Evolutionary conservation across 1,140 invertebrate genomes (phyloP), one percentile per base, ranked within the genome.

Genomic region (Leguminivora glycinivorella): DNA sequence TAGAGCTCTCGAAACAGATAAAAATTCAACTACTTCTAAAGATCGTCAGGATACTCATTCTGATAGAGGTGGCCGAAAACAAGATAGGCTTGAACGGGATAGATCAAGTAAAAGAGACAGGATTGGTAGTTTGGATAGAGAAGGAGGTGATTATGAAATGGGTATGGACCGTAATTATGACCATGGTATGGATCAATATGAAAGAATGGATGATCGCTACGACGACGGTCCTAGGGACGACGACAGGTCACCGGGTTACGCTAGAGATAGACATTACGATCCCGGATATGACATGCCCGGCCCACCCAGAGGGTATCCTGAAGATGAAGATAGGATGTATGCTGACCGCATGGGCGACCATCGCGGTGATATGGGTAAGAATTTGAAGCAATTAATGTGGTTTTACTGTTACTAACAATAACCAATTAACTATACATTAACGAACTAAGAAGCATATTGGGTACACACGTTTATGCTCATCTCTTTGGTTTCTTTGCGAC

Each of bases 251-350:
- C 91, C 92, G n/a, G 89, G 87, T 24, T 92, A 91, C 74, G 82
- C 80, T 68, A 83, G 92, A 68, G 91, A 92, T 29, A 81, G 89
- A 56, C 92, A 91, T 75, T 92, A 92, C 79, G 92, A 92, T 76
- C 68, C 87, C 67, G 84, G 84, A 10, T 92, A 92, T 77, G 91
- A 92, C 71, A 87, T 91, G 81, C 72, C 87, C 67, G 90, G 89
- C 4, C 87, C 90, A 56, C 82, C 88, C 22, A 80, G 91, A 76
- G 85, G 89, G 5, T 92, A 92, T 81, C 83, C 87, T 60, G 91
- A 92, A 72, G 90, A 91, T 72, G 90, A 92, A 72, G 91, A 92
- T 68, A 84, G 90, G 69, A 84, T 86, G 73, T 92, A 92, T 79
- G 85, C 83, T 68, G 89, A 92, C 56, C 81, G 84, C 58, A 81